Conservation (phyloP, 2,797 vertebrate species). For the Gymnocypris eckloni region DNA sequence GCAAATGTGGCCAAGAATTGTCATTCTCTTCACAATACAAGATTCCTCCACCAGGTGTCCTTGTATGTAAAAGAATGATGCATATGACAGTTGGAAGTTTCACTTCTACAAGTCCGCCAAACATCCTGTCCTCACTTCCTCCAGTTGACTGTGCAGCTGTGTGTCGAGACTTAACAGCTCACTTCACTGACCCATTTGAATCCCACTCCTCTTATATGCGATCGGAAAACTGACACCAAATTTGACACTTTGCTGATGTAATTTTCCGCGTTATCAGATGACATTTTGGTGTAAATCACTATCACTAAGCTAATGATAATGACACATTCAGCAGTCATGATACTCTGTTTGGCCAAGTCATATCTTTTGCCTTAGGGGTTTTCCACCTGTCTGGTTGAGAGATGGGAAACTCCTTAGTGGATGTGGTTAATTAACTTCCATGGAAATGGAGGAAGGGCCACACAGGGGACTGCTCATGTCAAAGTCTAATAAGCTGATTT, state of each 20-base stretch:
- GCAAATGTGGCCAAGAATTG: not conserved
- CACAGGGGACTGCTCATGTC: not conserved
- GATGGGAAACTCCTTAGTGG: constrained; percentile 37
- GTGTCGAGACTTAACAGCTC: not conserved
- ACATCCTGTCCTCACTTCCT: constrained; percentile 31
- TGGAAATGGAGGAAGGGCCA: not conserved
- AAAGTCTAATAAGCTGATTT: not conserved
- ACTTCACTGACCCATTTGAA: not conserved
- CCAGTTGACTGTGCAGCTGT: constrained; percentile 2
- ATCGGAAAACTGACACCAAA: not conserved
- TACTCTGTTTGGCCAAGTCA: constrained; percentile 8
- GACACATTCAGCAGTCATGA: constrained; percentile 12
- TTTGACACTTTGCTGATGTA: not conserved
- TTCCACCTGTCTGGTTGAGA: constrained; percentile 38
- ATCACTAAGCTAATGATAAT: constrained; percentile 32
- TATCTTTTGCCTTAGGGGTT: constrained; percentile 29
- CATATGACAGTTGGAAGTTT: constrained; percentile 15
- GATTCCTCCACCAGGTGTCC: constrained; percentile 47
- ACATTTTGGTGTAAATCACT: constrained; percentile 25
- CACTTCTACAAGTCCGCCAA: constrained; percentile 45
- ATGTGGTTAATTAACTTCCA: constrained; percentile 20
- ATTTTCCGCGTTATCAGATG: constrained; percentile 49
- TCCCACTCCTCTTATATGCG: constrained; percentile 9
- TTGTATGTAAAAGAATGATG: not conserved
- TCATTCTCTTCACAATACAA: not conserved